Evolutionary conservation across 2,797 vertebrate genomes (phyloP).

Genomic region (Periparus ater): DNA sequence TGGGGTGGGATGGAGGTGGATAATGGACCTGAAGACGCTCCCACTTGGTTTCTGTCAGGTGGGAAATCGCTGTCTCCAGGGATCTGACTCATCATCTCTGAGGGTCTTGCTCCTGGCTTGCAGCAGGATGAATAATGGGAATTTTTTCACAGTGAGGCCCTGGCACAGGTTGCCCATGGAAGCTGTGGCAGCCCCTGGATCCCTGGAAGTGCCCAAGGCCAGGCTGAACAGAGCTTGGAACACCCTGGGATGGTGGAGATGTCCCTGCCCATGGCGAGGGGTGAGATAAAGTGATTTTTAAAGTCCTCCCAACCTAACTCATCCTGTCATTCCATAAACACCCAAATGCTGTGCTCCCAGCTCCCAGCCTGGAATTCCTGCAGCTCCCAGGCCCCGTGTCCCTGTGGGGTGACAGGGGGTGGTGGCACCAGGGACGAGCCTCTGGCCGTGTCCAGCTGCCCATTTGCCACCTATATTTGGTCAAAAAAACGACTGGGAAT

Average conservation of each 20-base stretch:
- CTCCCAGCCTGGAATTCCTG: not conserved
- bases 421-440: not conserved
- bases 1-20: not conserved
- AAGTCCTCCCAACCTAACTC: not conserved
- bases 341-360: not conserved
- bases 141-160: not conserved
- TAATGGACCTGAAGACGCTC: rapidly evolving
- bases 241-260: rapidly evolving
- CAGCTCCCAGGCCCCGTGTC: not conserved
- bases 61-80: not conserved
- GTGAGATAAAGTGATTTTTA: not conserved
- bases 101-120: not conserved
- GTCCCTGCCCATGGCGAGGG: not conserved
- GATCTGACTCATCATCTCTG: not conserved
- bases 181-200: not conserved
- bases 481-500: not conserved
- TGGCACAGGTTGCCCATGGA: not conserved
- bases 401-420: not conserved
- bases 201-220: not conserved
- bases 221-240: rapidly evolving
- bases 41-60: not conserved
- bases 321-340: not conserved
- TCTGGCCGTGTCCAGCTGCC: not conserved
- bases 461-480: conserved; percentile 36
- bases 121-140: not conserved